These are phyloP conservation scores for Leptogaster cylindrica DNA, from an alignment of 2,888 invertebrate species.

Conservation along the genomic window DNA sequence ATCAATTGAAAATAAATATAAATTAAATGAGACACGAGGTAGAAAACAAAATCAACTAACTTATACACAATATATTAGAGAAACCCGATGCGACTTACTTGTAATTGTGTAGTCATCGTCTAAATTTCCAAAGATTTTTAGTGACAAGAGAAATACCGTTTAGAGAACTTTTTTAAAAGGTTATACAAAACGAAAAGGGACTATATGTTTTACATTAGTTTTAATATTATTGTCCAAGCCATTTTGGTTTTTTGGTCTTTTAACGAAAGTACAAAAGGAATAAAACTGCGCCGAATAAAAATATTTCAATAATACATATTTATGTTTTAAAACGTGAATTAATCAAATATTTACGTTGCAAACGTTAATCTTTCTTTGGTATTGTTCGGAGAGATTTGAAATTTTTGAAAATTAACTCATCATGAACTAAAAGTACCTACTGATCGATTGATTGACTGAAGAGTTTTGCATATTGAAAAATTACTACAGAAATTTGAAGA, in stretches of 20 bases:
- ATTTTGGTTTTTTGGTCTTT: not conserved
- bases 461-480: no score
- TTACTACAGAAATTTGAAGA: no score
- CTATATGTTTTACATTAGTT: not conserved
- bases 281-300: no score
- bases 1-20: slow-evolving; percentile 48
- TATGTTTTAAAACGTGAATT: no score
- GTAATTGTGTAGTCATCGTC: slow-evolving; percentile 70
- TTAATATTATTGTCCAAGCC: not conserved
- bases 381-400: no score
- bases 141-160: slow-evolving; percentile 27
- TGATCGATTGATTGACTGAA: no score
- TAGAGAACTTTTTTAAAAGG: slow-evolving; percentile 13
- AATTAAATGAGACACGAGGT: slow-evolving; percentile 40
- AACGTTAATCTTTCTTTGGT: no score
- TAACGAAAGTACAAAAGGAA: slow-evolving; percentile 1
- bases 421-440: no score
- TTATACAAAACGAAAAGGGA: slow-evolving; percentile 15
- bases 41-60: slow-evolving; percentile 43
- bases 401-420: no score
- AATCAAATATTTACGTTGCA: no score
- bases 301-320: no score
- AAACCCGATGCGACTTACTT: slow-evolving; percentile 65
- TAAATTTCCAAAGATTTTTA: slow-evolving; percentile 50
- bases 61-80: slow-evolving; percentile 51